Evolutionary conservation across 2,113 vertebrate genomes (phyloP), one percentile per base, ranked within the genome.

Genomic region (Corythornis madagascariensis): DNA sequence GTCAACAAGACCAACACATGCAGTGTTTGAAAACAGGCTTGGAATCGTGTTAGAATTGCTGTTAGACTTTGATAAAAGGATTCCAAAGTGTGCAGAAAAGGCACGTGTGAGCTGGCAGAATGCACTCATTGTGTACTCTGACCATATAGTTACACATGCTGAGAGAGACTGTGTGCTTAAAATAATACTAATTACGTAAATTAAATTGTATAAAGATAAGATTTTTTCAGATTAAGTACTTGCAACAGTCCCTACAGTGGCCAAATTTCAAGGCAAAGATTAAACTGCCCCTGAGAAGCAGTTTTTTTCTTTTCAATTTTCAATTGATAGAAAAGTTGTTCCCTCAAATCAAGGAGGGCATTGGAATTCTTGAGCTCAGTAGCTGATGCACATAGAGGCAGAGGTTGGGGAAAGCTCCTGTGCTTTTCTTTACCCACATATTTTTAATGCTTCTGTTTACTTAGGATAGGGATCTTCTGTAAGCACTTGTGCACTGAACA

Each of bases 391-490:
- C 26, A 7, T 10, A 29, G 42, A 55, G 52, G 33, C 42, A 67
- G 35, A 79, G 10, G 7, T 0, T 61, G 42, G 13, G 10, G 31
- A 35, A 59, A 52, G 18, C 31, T 45, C 25, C 12, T 52, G 0
- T 45, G 65, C 9, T 70, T 69, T 70, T 64, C 4, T 53, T 79
- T 48, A 4, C 6, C 8, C 33, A 1, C 0, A 0, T 63, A 10
- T 16, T 35, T 14, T 43, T 65, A 16, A 50, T 66, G 15, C 6
- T 35, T 67, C 13, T 57, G 3, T 50, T 70, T 76, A n/a, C 14
- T 43, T 35, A 60, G 24, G 18, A 9, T 18, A n/a, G 25, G 4
- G 80, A 13, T 55, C 7, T n/a, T 50, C 72, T 83, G 6, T 57
- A 81, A 77, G 82, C 86, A 76, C 48, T 0, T 1, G 48, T 89